A percentile compares a stretch with the other conserved stretches of the same genome.
Evolutionary conservation across 2,113 vertebrate genomes (phyloP).

Genomic region (Myrmophylax atrothorax): DNA sequence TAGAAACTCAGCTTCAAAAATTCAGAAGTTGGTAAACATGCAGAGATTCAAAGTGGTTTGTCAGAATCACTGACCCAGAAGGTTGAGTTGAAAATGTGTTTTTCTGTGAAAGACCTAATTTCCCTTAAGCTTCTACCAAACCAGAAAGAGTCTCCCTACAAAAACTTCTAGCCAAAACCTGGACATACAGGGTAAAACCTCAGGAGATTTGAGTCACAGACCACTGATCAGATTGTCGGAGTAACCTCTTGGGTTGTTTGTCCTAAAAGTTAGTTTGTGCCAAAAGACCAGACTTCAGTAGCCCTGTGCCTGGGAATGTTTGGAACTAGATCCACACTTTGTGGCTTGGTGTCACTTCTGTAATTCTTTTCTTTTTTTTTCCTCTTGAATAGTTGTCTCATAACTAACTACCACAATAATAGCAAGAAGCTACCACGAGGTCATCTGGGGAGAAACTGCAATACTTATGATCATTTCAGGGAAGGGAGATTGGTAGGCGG

Average conservation of each 20-base stretch:
- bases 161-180: background rate
- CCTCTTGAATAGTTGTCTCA: background rate
- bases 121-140: background rate
- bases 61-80: background rate
- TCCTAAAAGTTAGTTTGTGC: background rate
- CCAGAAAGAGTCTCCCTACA: background rate
- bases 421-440: slow-evolving; percentile 11
- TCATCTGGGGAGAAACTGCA: background rate
- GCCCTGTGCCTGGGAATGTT: background rate
- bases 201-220: background rate
- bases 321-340: background rate
- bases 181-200: background rate
- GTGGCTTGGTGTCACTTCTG: slow-evolving; percentile 22
- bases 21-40: background rate
- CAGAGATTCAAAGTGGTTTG: background rate
- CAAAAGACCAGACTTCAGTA: background rate
- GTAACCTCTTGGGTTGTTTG: background rate
- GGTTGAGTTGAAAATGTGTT: background rate
- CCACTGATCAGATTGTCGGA: background rate
- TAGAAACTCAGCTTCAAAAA: background rate
- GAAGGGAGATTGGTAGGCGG: background rate
- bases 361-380: background rate
- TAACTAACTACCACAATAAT: slow-evolving; percentile 41
- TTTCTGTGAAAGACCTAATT: background rate
- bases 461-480: slow-evolving; percentile 25